Evolutionary conservation across 1,140 invertebrate species (phyloP), one percentile per base, ranked within the genome.

Genomic region (Aphaenogaster ashmeadi): DNA sequence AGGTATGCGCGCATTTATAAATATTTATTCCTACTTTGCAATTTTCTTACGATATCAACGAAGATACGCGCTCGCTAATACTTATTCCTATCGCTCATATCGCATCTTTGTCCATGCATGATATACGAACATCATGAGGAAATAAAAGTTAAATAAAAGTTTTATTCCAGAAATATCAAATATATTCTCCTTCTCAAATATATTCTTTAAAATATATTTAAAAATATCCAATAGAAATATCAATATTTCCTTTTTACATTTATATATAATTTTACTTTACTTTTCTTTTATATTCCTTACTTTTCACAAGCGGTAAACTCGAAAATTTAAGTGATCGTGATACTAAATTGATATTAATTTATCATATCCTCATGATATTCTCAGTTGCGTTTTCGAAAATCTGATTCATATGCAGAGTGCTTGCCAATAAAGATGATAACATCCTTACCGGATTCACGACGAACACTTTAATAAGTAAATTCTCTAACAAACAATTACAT

Each of bases 1-100:
- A 54, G 9, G 8, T 50, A 52, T 66, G 77, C 41, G 8, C 60
- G 75, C 5, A 33, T 78, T 62, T 64, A 78, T 64, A 64, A 66
- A 66, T 66, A 79, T 47, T 79, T 44, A 36, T 21, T 66, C 1
- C 33, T 47, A 66, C 21, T 50, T 36, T 5, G n/a, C 60, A 36
- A 66, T 21, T 66, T 33, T 47, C 27, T 66, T 21, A 36, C 27
- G 41, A 47, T 60, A 54, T 33, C 36, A 7, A 15, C 18, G 27
- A 47, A 50, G 44, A 66, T 21, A 21, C 41, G 18, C 21, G 52
- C 27, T 27, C 50, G 21, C 33, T 52, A 21, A 44, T 41, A 27
- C 4, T 36, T 69, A 27, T 47, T 47, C 66, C n/a, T 44, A 27
- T 21, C 41, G 21, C 13, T n/a, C 6, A 11, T 36, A 33, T 41